Base-by-base conservation (phyloP, 2,888 invertebrate genomes). In the Diarsia brunnea region DNA sequence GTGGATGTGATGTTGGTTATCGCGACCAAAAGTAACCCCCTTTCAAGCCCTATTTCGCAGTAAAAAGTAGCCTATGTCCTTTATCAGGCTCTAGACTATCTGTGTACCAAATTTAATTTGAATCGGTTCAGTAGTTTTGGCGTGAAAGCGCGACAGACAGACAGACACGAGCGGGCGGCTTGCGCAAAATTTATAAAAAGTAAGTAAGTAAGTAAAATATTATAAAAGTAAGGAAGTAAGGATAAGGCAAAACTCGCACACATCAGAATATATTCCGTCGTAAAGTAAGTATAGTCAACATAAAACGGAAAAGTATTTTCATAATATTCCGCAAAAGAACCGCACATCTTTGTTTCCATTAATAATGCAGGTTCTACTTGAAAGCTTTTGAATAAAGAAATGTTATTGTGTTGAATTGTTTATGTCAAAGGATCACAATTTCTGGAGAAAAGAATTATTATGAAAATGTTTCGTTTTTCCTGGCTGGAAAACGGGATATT, bases 331-430 rank as follows among this genome's bases (percentile, higher is more conserved):
- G 14, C 24, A 14, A 70, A 10, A 47, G 12, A 38, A 58, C 51
- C 24, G 24, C 63, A 58, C 24, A 12, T 49, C 45, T 51, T 68
- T 31, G 77, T 76, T 61, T 69, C 43, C 49, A 53, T 67, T 14
- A 78, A 51, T 49, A 74, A 79, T 45, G 79, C 55, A 63, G 73
- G 12, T 43, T 61, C 78, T 51, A 66, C 66, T 55, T 79, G 49
- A 78, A 73, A 66, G 53, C 47, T 24, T 79, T 49, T 73, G 66
- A 61, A 43, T 31, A 53, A 47, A 53, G 24, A 47, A 47, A 27
- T 14, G 38, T 51, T 73, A 74, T 61, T 51, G 27, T 43, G 53
- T 53, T 19, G 43, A 63, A 43, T 63, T 43, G n/a, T 43, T 63
- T 14, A 19, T 51, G 31, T n/a, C 45, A 51, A 58, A 24, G 63